A percentile compares a stretch with the other conserved stretches of the same genome.
Conservation (phyloP, 2,797 vertebrate species). For the Arnoldichthys spilopterus region DNA sequence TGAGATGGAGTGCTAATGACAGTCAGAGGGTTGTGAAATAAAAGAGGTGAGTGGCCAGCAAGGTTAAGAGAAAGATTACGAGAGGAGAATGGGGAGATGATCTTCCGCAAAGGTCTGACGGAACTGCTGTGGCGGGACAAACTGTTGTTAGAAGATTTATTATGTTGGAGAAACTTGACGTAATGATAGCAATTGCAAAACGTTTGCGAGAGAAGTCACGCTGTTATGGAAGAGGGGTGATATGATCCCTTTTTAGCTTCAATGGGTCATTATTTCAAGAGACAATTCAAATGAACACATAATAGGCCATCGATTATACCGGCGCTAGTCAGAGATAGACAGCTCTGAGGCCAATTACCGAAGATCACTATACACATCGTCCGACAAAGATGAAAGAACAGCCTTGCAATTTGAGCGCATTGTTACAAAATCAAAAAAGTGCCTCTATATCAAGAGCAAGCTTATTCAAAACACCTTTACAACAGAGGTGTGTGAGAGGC, state of each 20-base stretch:
- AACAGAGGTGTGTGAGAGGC: conserved; percentile 34
- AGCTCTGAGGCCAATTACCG: conserved; percentile 51
- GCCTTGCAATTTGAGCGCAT: conserved; percentile 42
- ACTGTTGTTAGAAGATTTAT: conserved; percentile 61
- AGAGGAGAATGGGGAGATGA: conserved; percentile 30
- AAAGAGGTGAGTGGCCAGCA: conserved; percentile 33
- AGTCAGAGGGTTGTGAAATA: conserved; percentile 26
- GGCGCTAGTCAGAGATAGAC: conserved; percentile 54
- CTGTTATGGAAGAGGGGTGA: conserved; percentile 52
- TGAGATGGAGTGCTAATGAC: conserved; percentile 52
- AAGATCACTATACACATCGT: conserved; percentile 31
- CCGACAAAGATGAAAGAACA: conserved; percentile 47
- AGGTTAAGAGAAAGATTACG: conserved; percentile 43
- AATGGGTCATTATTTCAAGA: conserved; percentile 56
- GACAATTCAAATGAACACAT: conserved; percentile 56
- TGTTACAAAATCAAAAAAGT: conserved; percentile 26
- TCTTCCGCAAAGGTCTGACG: conserved; percentile 35
- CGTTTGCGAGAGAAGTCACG: conserved; percentile 4
- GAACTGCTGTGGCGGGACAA: conserved; percentile 30
- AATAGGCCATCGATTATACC: conserved; percentile 58
- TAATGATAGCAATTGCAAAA: conserved; percentile 52
- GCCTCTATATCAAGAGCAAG: conserved; percentile 13
- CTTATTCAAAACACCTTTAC: conserved; percentile 48
- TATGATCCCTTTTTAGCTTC: conserved; percentile 55
- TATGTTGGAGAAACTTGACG: conserved; percentile 60